Conservation (phyloP, 2,113 vertebrate genomes). For the Dromas ardeola region DNA sequence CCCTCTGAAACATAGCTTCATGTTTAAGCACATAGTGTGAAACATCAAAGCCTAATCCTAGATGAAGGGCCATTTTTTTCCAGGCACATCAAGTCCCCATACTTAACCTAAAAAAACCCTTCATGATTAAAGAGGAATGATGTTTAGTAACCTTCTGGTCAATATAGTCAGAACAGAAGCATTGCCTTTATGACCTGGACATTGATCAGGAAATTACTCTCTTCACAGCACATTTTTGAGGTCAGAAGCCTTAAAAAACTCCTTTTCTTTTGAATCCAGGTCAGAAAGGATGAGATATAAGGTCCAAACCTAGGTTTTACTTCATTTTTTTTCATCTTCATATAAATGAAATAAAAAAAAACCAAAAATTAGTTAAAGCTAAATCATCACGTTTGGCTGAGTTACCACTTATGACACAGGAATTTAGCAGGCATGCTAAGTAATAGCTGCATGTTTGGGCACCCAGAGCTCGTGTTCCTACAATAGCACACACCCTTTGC, state of each 20-base stretch:
- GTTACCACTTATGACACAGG: constrained; percentile 68
- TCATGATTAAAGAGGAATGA: background rate
- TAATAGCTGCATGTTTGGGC: constrained; percentile 75
- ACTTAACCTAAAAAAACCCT: background rate
- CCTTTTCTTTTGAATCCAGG: background rate
- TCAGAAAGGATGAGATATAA: background rate
- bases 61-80: background rate
- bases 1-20: background rate
- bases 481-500: constrained; percentile 67
- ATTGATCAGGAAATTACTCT: background rate
- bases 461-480: constrained; percentile 61
- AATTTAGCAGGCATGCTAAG: constrained; percentile 74
- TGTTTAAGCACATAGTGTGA: background rate
- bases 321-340: constrained; percentile 30
- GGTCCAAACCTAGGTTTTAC: constrained; percentile 23
- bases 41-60: constrained; percentile 18
- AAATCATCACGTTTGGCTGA: constrained; percentile 63
- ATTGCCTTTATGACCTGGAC: background rate
- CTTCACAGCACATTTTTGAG: background rate
- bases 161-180: background rate
- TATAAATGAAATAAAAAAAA: constrained; percentile 21
- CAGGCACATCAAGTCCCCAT: background rate
- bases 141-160: background rate
- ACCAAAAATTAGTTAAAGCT: constrained; percentile 56
- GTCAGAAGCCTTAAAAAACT: background rate